Conservation (phyloP, 92 coral and sea anemone species). For the Metridium senile region DNA sequence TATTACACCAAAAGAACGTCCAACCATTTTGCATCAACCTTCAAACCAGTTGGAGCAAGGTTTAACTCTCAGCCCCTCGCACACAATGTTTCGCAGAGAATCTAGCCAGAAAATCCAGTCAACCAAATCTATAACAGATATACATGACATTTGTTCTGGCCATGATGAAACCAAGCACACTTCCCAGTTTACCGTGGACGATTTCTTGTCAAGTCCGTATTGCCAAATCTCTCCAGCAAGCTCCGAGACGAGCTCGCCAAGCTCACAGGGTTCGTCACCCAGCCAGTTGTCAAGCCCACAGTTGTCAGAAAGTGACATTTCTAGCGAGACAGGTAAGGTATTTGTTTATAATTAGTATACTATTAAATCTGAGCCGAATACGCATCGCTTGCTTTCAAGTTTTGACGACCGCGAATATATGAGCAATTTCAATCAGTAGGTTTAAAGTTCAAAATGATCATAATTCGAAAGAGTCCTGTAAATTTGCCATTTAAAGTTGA, state of each 20-base stretch:
- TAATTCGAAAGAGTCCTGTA: too few species aligned
- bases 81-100: too few species aligned
- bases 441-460: too few species aligned
- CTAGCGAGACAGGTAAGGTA: conserved; percentile 24
- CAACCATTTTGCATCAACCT: neutral
- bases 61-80: too few species aligned
- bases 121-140: neutral
- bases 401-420: too few species aligned
- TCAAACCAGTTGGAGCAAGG: neutral
- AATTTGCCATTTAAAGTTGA: too few species aligned
- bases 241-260: neutral
- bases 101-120: neutral
- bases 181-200: conserved; percentile 1
- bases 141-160: conserved; percentile 9
- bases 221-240: conserved; percentile 15
- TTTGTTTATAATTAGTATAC: too few species aligned
- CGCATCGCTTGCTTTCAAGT: too few species aligned
- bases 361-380: too few species aligned
- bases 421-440: too few species aligned
- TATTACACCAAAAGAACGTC: neutral
- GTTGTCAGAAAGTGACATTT: conserved; percentile 16
- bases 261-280: neutral
- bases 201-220: conserved; percentile 21
- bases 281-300: conserved; percentile 11
- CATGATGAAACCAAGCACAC: neutral